Percentiles rank a stretch among this genome's conserved stretches.
Conservation (phyloP, 1,140 invertebrate genomes). For the Euwallacea similis region DNA sequence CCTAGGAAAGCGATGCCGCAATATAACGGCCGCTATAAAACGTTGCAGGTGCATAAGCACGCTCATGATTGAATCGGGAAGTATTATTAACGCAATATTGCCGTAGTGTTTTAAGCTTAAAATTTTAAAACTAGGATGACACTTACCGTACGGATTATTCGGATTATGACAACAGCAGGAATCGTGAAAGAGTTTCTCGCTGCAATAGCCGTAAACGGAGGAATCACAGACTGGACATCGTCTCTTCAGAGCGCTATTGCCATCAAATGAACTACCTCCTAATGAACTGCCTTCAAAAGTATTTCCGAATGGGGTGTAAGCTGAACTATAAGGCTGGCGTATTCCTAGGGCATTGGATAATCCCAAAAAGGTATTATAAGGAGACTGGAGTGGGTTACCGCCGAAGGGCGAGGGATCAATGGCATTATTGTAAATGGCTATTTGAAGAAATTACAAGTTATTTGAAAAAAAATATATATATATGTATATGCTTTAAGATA, state of each 20-base stretch:
- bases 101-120: not conserved
- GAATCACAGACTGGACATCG: slow-evolving; percentile 72
- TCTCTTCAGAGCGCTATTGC: slow-evolving; percentile 30
- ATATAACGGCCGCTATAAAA: no score
- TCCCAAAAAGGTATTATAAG: slow-evolving; percentile 6
- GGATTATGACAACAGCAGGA: slow-evolving; percentile 69
- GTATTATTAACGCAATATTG: not conserved
- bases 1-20: no score
- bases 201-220: slow-evolving; percentile 74
- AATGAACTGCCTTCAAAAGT: not conserved
- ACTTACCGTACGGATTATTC: slow-evolving; percentile 60
- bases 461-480: not conserved
- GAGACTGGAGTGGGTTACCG: not conserved
- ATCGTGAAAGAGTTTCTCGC: slow-evolving; percentile 72
- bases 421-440: slow-evolving; percentile 24
- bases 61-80: no score
- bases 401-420: slow-evolving; percentile 15
- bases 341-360: not conserved
- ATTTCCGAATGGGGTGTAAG: not conserved
- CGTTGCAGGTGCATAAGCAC: no score
- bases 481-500: no score
- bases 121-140: not conserved
- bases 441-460: slow-evolving; percentile 1
- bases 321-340: not conserved
- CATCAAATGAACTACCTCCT: no score